A percentile compares a stretch with the other conserved stretches of the same genome.
phyloP scores from a whole-genome alignment of 2,797 vertebrate genomes.

The Cossypha caffra region DNA sequence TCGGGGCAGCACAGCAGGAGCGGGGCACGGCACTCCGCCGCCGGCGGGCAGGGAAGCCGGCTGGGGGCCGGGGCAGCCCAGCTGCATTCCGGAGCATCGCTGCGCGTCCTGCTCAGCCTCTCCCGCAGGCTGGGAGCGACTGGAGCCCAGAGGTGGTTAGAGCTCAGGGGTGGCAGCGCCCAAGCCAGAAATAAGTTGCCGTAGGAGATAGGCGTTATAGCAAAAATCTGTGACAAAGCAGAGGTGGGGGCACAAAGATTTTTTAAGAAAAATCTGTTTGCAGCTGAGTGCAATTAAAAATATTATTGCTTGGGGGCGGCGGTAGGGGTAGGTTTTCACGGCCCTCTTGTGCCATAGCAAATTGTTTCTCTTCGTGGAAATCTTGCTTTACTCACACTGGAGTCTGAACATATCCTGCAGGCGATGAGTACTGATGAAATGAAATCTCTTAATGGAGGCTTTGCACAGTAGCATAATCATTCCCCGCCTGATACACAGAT shows the following conservation, averaged over 20 bases:
- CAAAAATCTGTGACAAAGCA: neutral
- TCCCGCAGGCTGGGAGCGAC: neutral
- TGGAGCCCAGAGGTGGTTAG: fast-evolving
- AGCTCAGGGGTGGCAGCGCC: neutral
- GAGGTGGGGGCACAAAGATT: fast-evolving
- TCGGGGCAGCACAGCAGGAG: neutral
- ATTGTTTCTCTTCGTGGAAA: neutral
- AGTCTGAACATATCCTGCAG: neutral
- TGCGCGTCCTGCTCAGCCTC: neutral
- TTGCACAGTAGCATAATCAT: neutral
- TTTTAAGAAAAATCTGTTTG: neutral
- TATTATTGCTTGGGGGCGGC: neutral
- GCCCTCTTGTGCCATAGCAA: neutral
- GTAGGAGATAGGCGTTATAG: neutral
- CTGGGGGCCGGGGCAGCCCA: neutral
- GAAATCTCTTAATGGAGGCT: neutral
- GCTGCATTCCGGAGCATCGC: neutral
- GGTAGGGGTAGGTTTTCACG: neutral
- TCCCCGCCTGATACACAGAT: neutral
- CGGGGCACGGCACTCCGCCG: no score
- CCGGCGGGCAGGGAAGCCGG: neutral
- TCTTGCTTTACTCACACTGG: neutral
- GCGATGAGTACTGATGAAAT: neutral
- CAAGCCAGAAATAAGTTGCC: neutral
- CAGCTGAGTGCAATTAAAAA: neutral